Conservation (phyloP, 2,888 invertebrate species). For the Julus scandinavius region DNA sequence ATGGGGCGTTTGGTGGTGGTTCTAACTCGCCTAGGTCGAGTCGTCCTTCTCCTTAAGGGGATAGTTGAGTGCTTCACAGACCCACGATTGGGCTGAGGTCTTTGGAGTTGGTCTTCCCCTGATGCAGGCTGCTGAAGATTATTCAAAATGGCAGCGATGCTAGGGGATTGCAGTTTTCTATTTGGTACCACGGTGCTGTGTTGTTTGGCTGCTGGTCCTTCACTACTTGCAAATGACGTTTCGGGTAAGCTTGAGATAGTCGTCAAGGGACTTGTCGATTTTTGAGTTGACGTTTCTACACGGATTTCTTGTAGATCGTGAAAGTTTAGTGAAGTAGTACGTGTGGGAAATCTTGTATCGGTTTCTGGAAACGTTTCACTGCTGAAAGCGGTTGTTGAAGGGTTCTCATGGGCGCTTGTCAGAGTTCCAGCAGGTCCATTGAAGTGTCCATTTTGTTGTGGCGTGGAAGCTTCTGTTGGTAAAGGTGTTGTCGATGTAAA, state of each 20-base stretch:
- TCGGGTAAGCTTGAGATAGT: neutral
- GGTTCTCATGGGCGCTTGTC: neutral
- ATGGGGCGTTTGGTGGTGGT: conserved; percentile 28
- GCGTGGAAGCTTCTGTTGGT: neutral
- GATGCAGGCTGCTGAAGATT: neutral
- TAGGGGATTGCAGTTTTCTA: conserved; percentile 21
- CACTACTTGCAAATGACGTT: neutral
- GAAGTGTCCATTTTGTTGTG: neutral
- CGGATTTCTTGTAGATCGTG: conserved; percentile 5
- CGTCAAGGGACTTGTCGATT: neutral
- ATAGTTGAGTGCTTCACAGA: neutral
- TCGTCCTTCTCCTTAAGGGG: neutral
- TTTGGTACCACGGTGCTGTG: neutral
- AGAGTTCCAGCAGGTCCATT: neutral
- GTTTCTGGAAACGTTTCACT: neutral
- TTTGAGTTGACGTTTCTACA: neutral
- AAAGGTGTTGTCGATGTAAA: neutral
- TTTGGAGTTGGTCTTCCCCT: conserved; percentile 50
- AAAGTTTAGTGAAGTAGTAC: neutral
- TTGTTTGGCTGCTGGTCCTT: neutral
- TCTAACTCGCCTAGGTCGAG: neutral
- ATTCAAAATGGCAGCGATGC: conserved; percentile 48
- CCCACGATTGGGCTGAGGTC: conserved; percentile 36
- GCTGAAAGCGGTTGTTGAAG: neutral
- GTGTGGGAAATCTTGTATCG: neutral